phyloP scores from a whole-genome alignment of 2,113 vertebrate species.

The Tenebrosternarchus preto region DNA sequence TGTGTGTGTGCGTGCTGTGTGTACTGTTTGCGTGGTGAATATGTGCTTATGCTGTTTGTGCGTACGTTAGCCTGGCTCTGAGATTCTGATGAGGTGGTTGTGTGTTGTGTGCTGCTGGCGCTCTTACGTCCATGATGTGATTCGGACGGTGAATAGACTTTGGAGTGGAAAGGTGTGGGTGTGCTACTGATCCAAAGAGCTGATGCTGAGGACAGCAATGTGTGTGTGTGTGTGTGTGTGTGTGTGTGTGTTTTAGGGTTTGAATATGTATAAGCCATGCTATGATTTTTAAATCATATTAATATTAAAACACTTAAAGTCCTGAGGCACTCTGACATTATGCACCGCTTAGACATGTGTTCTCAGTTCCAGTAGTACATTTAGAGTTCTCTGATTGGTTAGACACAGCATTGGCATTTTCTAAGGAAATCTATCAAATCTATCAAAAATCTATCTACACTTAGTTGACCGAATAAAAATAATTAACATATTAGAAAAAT shows the following conservation, averaged over 20 bases:
- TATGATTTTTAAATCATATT: not conserved
- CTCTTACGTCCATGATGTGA: conserved; percentile 35
- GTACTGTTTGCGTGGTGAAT: too few relatives aligned
- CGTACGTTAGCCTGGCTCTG: too few relatives aligned
- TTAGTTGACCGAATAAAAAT: too few relatives aligned
- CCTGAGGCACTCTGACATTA: too few relatives aligned
- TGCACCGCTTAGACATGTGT: too few relatives aligned
- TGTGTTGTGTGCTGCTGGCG: too few relatives aligned
- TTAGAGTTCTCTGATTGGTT: too few relatives aligned
- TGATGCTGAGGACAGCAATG: conserved; percentile 6
- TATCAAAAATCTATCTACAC: not conserved
- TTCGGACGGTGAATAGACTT: conserved; percentile 14
- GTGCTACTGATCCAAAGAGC: conserved; percentile 29
- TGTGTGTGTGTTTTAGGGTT: too few relatives aligned
- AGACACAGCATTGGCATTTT: too few relatives aligned
- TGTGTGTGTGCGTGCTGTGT: conserved; percentile 29
- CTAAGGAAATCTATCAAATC: not conserved
- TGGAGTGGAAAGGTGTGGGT: conserved; percentile 35
- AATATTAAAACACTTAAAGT: not conserved
- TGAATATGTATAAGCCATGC: conserved; percentile 17
- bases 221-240: conserved; percentile 5
- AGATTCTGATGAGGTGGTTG: conserved; percentile 38
- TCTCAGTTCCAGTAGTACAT: too few relatives aligned
- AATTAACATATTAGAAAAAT: too few relatives aligned
- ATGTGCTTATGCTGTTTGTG: too few relatives aligned